Evolutionary conservation across 2,113 vertebrate species (phyloP).

Genomic region (Bos indicus): DNA sequence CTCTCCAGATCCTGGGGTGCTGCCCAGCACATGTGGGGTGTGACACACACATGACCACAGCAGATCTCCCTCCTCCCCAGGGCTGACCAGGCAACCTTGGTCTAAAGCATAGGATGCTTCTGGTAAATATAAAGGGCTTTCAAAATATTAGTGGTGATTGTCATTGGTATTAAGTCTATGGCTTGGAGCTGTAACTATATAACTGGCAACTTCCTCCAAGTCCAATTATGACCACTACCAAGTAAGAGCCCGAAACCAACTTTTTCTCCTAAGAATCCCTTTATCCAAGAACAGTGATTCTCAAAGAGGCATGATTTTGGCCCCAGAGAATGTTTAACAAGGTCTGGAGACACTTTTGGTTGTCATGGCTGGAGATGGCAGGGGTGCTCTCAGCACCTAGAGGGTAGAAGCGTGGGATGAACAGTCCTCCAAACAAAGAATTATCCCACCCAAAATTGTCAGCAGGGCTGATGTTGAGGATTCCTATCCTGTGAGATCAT

Average conservation of each 20-base stretch:
- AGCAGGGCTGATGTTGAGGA: not conserved
- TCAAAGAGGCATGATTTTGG: not conserved
- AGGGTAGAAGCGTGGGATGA: not conserved
- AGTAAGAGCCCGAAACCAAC: not conserved
- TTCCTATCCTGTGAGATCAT: not conserved
- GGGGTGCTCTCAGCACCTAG: not conserved
- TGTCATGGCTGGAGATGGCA: not conserved
- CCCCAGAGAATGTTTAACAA: not conserved
- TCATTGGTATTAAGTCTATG: not conserved
- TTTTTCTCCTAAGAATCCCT: not conserved
- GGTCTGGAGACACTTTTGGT: not conserved
- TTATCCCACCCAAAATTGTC: not conserved
- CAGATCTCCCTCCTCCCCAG: not conserved
- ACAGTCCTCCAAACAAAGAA: not conserved
- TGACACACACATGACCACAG: fast-evolving
- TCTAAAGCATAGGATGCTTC: not conserved
- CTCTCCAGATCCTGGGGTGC: not conserved
- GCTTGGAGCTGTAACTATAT: not conserved
- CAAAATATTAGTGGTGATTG: not conserved
- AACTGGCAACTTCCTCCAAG: not conserved
- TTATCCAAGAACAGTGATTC: not conserved
- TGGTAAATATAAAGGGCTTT: not conserved
- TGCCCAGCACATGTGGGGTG: not conserved
- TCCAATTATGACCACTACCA: not conserved
- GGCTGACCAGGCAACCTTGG: not conserved